A percentile compares a stretch with the other conserved stretches of the same genome.
phyloP scores from a whole-genome alignment of 2,113 vertebrate genomes.

The Nettapus auritus region DNA sequence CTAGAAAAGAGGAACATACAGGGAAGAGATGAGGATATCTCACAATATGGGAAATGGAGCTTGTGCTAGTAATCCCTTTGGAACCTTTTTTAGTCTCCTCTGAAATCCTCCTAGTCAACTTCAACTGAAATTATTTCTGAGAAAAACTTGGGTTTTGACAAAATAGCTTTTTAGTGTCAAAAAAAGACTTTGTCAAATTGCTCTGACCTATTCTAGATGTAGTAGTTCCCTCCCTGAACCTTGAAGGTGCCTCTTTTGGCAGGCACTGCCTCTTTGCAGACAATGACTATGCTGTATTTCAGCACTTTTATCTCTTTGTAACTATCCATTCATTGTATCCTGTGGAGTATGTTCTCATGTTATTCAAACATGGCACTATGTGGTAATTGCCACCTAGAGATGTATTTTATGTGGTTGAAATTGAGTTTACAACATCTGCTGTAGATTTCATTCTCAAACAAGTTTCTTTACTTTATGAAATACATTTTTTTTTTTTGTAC shows the following conservation, averaged over 20 bases:
- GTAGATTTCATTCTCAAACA: neutral
- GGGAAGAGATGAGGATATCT: neutral
- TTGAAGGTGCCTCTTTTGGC: neutral
- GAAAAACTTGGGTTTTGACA: neutral
- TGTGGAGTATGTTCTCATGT: neutral
- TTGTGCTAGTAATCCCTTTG: neutral
- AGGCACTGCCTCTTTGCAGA: neutral
- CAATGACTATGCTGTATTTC: neutral
- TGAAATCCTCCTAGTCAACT: neutral
- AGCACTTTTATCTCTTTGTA: neutral
- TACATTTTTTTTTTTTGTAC: neutral
- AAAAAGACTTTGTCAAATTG: neutral
- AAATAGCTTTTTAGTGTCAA: neutral
- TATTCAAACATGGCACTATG: neutral
- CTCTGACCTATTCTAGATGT: neutral
- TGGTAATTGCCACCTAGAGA: neutral
- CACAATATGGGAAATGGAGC: neutral
- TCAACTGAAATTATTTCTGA: neutral
- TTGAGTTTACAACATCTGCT: slow-evolving; percentile 4
- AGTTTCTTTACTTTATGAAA: neutral
- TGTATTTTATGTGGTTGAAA: slow-evolving; percentile 17
- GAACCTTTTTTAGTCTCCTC: neutral
- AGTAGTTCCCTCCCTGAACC: neutral
- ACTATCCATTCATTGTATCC: neutral
- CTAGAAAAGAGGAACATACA: neutral